These are phyloP conservation scores for Pristiophorus japonicus DNA, from an alignment of 2,113 vertebrate species.

Conservation along the genomic window DNA sequence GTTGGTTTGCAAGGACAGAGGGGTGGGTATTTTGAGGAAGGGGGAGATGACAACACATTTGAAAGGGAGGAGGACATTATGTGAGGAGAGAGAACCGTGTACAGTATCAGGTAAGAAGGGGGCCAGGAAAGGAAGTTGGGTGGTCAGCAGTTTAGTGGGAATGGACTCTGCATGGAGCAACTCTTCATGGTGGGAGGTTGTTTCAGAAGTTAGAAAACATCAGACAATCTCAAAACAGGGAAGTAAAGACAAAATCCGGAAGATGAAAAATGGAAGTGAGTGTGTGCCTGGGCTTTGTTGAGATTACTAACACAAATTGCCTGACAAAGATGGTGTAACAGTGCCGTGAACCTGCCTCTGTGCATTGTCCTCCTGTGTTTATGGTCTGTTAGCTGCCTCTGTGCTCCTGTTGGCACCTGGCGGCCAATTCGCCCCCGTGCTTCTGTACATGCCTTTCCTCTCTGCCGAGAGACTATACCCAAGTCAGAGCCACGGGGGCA, in stretches of 20 bases:
- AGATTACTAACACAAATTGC: background rate
- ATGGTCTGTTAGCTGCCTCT: background rate
- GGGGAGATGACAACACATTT: background rate
- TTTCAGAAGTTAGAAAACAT: too few relatives aligned
- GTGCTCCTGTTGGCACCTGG: background rate
- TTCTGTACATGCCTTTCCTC: background rate
- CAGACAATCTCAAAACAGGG: slow-evolving; percentile 6
- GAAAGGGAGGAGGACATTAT: background rate
- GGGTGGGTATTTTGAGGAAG: background rate
- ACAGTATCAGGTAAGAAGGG: background rate
- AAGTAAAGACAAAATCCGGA: background rate
- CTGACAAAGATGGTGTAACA: background rate
- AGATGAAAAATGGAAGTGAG: background rate
- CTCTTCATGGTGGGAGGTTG: background rate
- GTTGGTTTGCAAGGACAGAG: background rate
- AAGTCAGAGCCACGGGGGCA: background rate
- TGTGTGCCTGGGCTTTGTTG: background rate
- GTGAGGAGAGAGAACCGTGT: background rate
- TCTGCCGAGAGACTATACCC: background rate
- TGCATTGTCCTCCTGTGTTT: background rate
- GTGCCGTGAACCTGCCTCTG: background rate
- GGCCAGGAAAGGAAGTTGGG: background rate
- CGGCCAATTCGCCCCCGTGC: background rate
- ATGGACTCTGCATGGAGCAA: background rate
- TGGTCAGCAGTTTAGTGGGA: background rate